Evolutionary conservation across 1,140 invertebrate species (phyloP).

Genomic region (Sitodiplosis mosellana): DNA sequence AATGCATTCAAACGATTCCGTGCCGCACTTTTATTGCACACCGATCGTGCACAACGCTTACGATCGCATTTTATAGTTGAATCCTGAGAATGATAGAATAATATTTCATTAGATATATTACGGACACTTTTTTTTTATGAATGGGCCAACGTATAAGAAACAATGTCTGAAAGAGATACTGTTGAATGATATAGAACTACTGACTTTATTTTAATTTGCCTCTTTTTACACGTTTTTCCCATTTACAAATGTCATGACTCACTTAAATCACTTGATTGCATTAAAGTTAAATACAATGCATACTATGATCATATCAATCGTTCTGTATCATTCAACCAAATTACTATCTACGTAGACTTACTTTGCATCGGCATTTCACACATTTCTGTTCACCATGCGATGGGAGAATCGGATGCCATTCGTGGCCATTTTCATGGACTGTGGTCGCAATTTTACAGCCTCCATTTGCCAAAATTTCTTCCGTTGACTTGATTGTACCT

Average conservation of each 20-base stretch:
- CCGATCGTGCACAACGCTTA: constrained; percentile 54
- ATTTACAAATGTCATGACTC: not conserved
- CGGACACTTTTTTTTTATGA: not conserved
- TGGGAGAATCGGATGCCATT: constrained; percentile 68
- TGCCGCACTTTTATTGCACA: constrained; percentile 34
- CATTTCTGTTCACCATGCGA: constrained; percentile 71
- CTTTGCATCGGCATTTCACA: constrained; percentile 73
- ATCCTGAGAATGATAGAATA: constrained; percentile 34
- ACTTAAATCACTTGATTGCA: not conserved
- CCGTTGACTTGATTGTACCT: constrained; percentile 25
- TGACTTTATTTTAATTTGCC: not conserved
- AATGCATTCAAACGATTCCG: constrained; percentile 19
- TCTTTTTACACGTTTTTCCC: not conserved
- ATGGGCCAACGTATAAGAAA: not conserved
- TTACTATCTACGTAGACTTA: constrained; percentile 25
- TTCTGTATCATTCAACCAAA: not conserved
- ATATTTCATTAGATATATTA: not conserved
- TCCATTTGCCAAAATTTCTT: constrained; percentile 52
- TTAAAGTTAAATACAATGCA: constrained; percentile 3
- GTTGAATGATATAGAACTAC: constrained; percentile 1
- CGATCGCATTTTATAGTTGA: constrained; percentile 56
- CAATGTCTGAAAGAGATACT: not conserved
- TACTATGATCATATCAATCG: constrained; percentile 1
- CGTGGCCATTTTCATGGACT: constrained; percentile 57
- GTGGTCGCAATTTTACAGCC: constrained; percentile 53